Percentiles rank a stretch among this genome's conserved stretches.
phyloP scores from a whole-genome alignment of 2,888 invertebrate genomes.

The Penaeus monodon region DNA sequence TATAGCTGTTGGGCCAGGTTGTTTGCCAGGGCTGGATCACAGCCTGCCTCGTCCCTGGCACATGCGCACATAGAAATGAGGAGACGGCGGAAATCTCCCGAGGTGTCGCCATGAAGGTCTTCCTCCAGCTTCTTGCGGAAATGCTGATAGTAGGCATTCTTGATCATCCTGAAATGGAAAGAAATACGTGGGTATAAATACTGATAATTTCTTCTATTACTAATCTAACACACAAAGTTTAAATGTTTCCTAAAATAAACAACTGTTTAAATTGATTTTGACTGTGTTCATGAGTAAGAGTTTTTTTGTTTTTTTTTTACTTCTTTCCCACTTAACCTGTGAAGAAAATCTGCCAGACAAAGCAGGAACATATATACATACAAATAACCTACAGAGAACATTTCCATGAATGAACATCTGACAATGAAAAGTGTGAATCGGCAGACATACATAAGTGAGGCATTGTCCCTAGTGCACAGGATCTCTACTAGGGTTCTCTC shows the following conservation, averaged over 20 bases:
- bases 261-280: no score
- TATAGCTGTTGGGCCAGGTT: constrained; percentile 80
- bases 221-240: no score
- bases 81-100: constrained; percentile 90
- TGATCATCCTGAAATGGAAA: constrained; percentile 42
- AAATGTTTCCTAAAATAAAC: no score
- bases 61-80: constrained; percentile 86
- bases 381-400: neutral
- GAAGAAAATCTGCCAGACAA: neutral
- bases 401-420: no score
- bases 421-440: neutral
- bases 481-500: constrained; percentile 92
- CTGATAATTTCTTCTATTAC: neutral
- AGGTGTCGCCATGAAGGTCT: constrained; percentile 88
- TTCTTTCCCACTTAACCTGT: no score
- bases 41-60: constrained; percentile 70
- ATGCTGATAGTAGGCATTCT: constrained; percentile 62
- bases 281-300: no score
- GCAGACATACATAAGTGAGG: constrained; percentile 42
- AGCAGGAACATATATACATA: neutral
- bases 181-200: neutral
- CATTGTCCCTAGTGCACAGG: constrained; percentile 86
- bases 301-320: no score
- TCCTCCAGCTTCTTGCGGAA: constrained; percentile 84
- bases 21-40: constrained; percentile 78